These are phyloP conservation scores for Oasisia sp. DNA, from an alignment of 2,888 invertebrate genomes.

Conservation along the genomic window DNA sequence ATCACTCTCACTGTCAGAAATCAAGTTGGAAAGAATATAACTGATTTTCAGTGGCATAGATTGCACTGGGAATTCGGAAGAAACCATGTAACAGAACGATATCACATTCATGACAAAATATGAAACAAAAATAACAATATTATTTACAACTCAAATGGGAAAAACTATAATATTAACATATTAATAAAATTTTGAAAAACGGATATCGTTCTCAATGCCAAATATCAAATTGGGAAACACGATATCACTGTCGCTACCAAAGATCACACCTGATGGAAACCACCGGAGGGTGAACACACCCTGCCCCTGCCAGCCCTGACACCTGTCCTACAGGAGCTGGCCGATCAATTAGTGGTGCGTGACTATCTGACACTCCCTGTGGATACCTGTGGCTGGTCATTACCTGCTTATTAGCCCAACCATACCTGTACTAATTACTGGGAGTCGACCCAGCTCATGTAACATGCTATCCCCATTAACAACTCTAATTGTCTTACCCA, in stretches of 20 bases:
- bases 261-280: neutral
- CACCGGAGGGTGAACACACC: neutral
- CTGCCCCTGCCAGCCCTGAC: neutral
- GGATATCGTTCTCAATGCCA: neutral
- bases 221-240: neutral
- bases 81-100: neutral
- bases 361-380: neutral
- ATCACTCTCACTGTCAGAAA: neutral
- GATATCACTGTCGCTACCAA: neutral
- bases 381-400: neutral
- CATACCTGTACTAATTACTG: conserved; percentile 17
- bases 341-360: neutral
- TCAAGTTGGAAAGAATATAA: neutral
- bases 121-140: no score
- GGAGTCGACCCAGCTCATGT: neutral
- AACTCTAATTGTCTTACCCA: conserved; percentile 1
- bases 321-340: neutral
- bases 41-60: neutral
- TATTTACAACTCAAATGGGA: no score
- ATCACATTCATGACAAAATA: no score
- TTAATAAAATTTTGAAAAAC: neutral
- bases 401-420: neutral
- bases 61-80: neutral
- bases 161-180: no score
- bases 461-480: conserved; percentile 5